A percentile compares a stretch with the other conserved stretches of the same genome.
Conservation (phyloP, 2,113 vertebrate species). For the Etheostoma spectabile region DNA sequence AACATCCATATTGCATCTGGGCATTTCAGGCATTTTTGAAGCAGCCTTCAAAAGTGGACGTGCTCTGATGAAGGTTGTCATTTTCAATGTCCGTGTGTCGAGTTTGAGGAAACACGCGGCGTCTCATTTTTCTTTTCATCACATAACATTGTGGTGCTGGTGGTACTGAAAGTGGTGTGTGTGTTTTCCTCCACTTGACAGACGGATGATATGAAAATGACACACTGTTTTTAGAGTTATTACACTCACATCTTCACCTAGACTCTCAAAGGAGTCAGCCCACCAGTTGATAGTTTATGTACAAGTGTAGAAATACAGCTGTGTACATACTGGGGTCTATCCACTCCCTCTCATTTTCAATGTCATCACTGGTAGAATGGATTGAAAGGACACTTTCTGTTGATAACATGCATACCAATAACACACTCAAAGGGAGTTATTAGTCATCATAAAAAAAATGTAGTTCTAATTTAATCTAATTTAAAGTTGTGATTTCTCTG, state of each 20-base stretch:
- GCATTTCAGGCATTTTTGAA: conserved; percentile 71
- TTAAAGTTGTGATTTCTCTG: conserved; percentile 3
- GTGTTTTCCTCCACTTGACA: conserved; percentile 32
- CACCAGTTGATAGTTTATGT: conserved; percentile 22
- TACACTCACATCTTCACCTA: conserved; percentile 16
- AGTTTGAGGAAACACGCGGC: conserved; percentile 5
- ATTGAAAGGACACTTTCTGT: conserved; percentile 47
- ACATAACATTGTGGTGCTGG: not conserved
- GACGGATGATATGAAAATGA: conserved; percentile 36
- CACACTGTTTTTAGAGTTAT: not conserved
- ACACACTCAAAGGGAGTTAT: not conserved
- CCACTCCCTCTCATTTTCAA: conserved; percentile 28
- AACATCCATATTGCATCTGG: conserved; percentile 48
- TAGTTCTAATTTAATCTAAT: not conserved
- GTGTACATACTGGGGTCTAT: conserved; percentile 21
- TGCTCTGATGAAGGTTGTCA: conserved; percentile 21
- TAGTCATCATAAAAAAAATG: not conserved
- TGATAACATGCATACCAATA: conserved; percentile 15
- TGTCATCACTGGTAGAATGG: conserved; percentile 32
- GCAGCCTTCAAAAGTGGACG: conserved; percentile 71
- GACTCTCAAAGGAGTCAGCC: conserved; percentile 34
- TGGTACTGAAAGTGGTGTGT: conserved; percentile 4
- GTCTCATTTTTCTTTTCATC: not conserved
- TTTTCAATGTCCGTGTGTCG: conserved; percentile 38
- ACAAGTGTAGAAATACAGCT: conserved; percentile 36